Evolutionary conservation across 2,888 invertebrate species (phyloP).

Genomic region (Epistrophe eligans): DNA sequence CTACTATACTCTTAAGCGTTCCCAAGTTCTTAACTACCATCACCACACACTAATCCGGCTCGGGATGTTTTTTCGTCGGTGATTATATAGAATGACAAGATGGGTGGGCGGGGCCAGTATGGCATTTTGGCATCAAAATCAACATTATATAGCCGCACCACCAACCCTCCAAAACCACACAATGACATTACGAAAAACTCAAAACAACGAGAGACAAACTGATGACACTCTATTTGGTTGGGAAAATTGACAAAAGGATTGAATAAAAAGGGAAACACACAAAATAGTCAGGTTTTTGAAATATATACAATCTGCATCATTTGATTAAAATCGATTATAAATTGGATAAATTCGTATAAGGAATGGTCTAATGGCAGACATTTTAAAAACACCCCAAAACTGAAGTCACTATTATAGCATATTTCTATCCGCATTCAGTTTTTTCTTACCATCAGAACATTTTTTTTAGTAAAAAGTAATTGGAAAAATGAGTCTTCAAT

Average conservation of each 20-base stretch:
- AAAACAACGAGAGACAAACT: slow-evolving; percentile 15
- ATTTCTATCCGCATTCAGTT: neutral
- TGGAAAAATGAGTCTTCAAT: neutral
- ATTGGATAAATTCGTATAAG: neutral
- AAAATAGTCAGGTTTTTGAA: neutral
- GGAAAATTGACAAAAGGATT: slow-evolving; percentile 30
- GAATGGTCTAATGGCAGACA: neutral
- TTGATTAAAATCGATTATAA: neutral
- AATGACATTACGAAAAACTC: slow-evolving; percentile 3
- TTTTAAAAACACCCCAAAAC: neutral
- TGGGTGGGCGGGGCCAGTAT: slow-evolving; percentile 16
- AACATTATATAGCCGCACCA: slow-evolving; percentile 32
- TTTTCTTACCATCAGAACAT: neutral
- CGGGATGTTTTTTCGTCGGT: slow-evolving; percentile 36
- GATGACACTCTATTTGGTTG: slow-evolving; percentile 35
- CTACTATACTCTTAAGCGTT: neutral
- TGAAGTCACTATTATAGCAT: neutral
- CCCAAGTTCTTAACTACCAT: slow-evolving; percentile 23
- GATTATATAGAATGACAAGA: slow-evolving; percentile 51
- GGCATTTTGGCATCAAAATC: slow-evolving; percentile 46
- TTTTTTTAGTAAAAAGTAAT: neutral
- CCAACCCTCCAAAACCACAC: slow-evolving; percentile 35
- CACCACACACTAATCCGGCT: slow-evolving; percentile 42
- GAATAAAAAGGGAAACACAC: slow-evolving; percentile 4
- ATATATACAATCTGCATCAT: neutral